Evolutionary conservation across 2,113 vertebrate species (phyloP).

Genomic region (Dasyornis broadbenti): DNA sequence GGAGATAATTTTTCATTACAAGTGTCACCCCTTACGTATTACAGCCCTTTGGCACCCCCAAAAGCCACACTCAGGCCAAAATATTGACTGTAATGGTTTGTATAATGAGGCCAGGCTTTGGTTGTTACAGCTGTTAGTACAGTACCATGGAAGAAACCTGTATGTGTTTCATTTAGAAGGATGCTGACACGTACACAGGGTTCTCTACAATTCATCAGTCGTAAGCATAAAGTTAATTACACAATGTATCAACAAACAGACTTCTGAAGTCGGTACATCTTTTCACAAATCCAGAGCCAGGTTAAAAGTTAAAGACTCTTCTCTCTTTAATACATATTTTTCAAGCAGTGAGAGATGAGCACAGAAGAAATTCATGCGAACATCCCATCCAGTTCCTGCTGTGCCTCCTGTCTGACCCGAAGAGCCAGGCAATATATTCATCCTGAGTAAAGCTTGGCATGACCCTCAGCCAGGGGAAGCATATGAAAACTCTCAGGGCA

Average conservation of each 20-base stretch:
- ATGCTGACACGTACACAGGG: neutral
- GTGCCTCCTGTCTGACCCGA: neutral
- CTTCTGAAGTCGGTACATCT: neutral
- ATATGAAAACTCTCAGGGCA: neutral
- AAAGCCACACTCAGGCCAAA: neutral
- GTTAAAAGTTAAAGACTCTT: neutral
- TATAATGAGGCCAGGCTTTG: neutral
- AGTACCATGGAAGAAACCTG: neutral
- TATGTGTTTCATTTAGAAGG: neutral
- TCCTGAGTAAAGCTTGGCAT: accelerated
- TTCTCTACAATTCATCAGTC: neutral
- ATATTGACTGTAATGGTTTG: neutral
- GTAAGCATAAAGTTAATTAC: neutral
- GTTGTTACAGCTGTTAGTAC: neutral
- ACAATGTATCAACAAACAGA: neutral
- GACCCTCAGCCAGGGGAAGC: neutral
- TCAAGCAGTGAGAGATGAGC: neutral
- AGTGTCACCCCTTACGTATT: neutral
- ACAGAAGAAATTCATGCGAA: neutral
- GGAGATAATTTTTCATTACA: neutral
- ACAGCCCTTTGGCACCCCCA: neutral
- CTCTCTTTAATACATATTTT: neutral
- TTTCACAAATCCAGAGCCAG: neutral
- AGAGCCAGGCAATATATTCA: neutral
- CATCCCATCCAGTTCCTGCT: accelerated